Percentiles rank a stretch among this genome's conserved stretches.
Evolutionary conservation across 2,888 invertebrate genomes (phyloP).

Genomic region (Aleiodes alternator): DNA sequence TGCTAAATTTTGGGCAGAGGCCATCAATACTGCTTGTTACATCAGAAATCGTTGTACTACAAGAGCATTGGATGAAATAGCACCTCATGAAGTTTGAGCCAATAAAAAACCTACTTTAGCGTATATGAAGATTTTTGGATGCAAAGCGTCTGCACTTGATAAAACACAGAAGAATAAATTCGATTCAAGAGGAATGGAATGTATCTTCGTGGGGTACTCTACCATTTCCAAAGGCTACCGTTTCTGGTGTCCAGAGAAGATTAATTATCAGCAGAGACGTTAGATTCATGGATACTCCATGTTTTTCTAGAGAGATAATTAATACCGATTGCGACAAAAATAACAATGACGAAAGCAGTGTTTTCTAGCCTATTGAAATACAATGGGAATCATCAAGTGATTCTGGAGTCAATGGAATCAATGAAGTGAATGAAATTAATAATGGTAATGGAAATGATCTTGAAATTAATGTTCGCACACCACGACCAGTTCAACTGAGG

Average conservation of each 20-base stretch:
- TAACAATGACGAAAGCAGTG: no score
- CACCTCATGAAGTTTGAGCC: conserved; percentile 50
- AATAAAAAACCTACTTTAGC: conserved; percentile 39
- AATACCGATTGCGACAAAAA: no score
- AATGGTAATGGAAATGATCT: no score
- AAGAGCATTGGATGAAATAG: conserved; percentile 36
- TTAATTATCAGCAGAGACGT: background rate
- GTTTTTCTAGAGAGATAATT: background rate
- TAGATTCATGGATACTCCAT: background rate
- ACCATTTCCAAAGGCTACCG: no score
- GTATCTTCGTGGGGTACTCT: no score
- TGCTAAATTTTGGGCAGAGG: conserved; percentile 51
- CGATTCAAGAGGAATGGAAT: background rate
- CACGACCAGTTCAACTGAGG: background rate
- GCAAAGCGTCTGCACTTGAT: conserved; percentile 40
- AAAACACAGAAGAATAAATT: conserved; percentile 49
- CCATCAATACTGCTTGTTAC: conserved; percentile 48
- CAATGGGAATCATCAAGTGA: no score
- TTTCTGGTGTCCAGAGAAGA: background rate
- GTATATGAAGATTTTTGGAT: conserved; percentile 50
- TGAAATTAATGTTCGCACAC: background rate
- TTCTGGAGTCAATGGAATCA: background rate
- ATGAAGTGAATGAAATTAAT: background rate
- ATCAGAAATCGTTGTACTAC: conserved; percentile 50
- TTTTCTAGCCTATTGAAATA: background rate